These are phyloP conservation scores for Odontothrips loti DNA, from an alignment of 2,888 invertebrate genomes.

Conservation along the genomic window DNA sequence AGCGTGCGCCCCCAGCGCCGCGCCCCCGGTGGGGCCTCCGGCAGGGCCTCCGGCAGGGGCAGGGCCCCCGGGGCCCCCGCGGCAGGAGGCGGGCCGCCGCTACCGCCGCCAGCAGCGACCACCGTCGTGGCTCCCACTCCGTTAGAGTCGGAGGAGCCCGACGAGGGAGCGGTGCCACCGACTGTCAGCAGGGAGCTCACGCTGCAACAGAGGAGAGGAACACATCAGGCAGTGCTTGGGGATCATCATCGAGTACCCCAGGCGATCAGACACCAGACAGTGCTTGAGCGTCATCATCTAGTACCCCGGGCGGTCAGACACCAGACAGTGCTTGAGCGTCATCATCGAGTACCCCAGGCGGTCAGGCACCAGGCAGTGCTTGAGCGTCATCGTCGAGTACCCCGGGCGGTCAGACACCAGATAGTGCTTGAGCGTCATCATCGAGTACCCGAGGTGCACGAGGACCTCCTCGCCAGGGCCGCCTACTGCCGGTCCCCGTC, in stretches of 20 bases:
- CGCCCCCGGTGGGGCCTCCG: not conserved
- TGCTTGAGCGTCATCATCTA: too few species aligned
- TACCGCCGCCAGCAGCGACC: slow-evolving; percentile 9
- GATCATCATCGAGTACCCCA: not conserved
- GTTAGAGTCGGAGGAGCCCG: not conserved
- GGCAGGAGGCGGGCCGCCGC: not conserved
- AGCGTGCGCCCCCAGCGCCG: not conserved
- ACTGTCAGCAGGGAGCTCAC: slow-evolving; percentile 16
- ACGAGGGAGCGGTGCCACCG: not conserved
- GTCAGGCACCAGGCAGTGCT: too few species aligned
- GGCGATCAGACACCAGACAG: too few species aligned
- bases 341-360: too few species aligned
- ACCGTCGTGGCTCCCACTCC: slow-evolving; percentile 1
- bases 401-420: too few species aligned
- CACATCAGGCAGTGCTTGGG: not conserved
- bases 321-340: not conserved
- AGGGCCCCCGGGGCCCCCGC: not conserved
- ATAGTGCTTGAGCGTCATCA: not conserved
- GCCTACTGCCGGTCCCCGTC: too few species aligned
- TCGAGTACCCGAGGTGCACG: too few species aligned
- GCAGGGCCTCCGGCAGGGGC: not conserved
- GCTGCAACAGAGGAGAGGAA: not conserved
- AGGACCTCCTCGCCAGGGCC: too few species aligned
- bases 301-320: too few species aligned
- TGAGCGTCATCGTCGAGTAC: too few species aligned